Percentiles rank a stretch among this genome's conserved stretches.
These are phyloP conservation scores for Dromas ardeola DNA, from an alignment of 2,113 vertebrate genomes.

Conservation along the genomic window DNA sequence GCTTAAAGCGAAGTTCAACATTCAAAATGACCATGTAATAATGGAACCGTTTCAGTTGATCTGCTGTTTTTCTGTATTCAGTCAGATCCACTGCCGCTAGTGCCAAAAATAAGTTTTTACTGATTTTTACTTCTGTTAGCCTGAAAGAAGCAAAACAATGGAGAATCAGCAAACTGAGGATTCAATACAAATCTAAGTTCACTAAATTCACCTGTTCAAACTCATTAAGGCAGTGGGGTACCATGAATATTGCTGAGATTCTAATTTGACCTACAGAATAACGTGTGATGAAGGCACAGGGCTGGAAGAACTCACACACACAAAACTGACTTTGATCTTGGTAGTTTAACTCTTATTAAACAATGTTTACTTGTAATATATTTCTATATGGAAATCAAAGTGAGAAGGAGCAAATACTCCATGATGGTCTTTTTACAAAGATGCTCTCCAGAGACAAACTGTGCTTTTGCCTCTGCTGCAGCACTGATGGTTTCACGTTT, in stretches of 20 bases:
- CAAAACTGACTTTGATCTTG: not conserved
- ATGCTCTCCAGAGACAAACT: not conserved
- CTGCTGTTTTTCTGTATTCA: conserved; percentile 35
- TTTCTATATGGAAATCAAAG: not conserved
- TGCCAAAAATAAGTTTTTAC: conserved; percentile 55
- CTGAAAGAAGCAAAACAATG: not conserved
- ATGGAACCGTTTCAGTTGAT: conserved; percentile 36
- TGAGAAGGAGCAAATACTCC: not conserved
- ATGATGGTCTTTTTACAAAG: not conserved
- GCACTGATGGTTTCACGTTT: not conserved
- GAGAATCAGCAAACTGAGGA: not conserved
- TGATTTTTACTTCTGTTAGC: conserved; percentile 25
- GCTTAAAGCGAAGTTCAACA: conserved; percentile 42
- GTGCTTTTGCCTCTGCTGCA: not conserved
- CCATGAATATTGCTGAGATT: not conserved
- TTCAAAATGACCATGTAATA: conserved; percentile 57
- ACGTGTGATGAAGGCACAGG: not conserved
- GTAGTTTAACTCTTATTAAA: not conserved
- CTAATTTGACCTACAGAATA: not conserved
- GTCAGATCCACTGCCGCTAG: not conserved
- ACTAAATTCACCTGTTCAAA: not conserved
- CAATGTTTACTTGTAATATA: not conserved
- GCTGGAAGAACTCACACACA: not conserved
- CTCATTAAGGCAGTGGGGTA: not conserved
- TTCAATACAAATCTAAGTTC: not conserved